These are phyloP conservation scores for Diadema setosum DNA, from an alignment of 35 echinoderm and acorn worm genomes.

Conservation along the genomic window DNA sequence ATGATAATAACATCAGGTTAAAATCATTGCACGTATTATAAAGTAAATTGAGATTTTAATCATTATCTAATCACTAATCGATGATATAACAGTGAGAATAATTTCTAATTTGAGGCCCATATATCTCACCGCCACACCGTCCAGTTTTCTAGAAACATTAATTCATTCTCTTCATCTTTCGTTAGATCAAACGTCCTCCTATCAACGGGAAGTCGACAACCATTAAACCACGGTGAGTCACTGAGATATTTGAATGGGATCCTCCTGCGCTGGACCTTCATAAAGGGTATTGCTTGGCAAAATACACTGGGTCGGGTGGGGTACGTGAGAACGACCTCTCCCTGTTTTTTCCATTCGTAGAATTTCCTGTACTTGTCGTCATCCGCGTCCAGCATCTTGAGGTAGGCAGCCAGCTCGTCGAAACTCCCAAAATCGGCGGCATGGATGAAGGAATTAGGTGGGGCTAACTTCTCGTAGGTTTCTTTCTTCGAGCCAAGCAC, in stretches of 20 bases:
- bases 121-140: background rate
- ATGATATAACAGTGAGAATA: too few species aligned
- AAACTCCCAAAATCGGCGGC: constrained; percentile 42
- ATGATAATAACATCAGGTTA: too few species aligned
- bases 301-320: constrained; percentile 37
- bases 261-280: background rate
- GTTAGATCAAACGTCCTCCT: background rate
- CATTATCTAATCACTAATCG: too few species aligned
- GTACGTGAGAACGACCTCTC: background rate
- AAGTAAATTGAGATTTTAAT: too few species aligned
- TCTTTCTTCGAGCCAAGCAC: constrained; percentile 48
- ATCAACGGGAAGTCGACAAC: background rate
- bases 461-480: constrained; percentile 47
- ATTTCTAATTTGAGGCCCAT: too few species aligned
- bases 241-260: background rate
- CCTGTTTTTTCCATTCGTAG: constrained; percentile 56
- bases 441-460: constrained; percentile 72
- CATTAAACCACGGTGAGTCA: constrained; percentile 37
- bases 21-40: too few species aligned
- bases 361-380: constrained; percentile 52
- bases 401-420: constrained; percentile 27
- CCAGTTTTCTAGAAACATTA: background rate
- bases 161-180: background rate
- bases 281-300: constrained; percentile 16
- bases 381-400: constrained; percentile 45